Evolutionary conservation across 2,113 vertebrate genomes (phyloP), one percentile per base, ranked within the genome.

Genomic region (Catagonus wagneri): DNA sequence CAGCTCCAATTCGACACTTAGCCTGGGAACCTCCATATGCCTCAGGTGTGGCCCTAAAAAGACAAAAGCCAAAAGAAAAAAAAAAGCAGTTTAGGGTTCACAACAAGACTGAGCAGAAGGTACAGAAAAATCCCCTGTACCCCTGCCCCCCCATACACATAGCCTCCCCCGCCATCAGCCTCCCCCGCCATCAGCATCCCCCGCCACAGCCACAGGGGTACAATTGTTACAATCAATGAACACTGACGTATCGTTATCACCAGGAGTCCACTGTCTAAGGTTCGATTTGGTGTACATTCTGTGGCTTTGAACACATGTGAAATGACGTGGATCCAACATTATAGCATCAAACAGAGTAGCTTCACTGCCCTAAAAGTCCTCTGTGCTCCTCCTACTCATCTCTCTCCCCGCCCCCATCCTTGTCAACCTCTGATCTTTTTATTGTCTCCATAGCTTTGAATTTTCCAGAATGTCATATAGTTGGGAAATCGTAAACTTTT

Each of bases 171-270:
- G 3, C 36, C 15, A n/a, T 29, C 25, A 32, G 7, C 65, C 12
- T 5, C 1, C 3, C 1, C 0, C 11, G 3, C 36, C 15, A n/a
- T 29, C 25, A 32, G 7, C 65, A 16, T 5, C 1, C 3, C 1
- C 0, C n/a, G n/a, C n/a, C n/a, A n/a, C n/a, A 16, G 1, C 1
- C 2, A 13, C 4, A 58, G 63, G 1, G 54, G 27, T 5, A 32
- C 63, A 5, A 34, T 32, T 3, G 2, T 71, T 22, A 13, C 20
- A 56, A 20, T n/a, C 4, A 9, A 36, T 29, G 16, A 90, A 58
- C 54, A 61, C 0, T 1, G 61, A 22, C 25, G 54, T 60, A 3
- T 56, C 6, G 3, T 10, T 22, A 34, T 92, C 61, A 29, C 78
- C 20, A 17, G 2, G 13, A 54, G 66, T 25, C 25, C 32, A 1